Evolutionary conservation across 2,888 invertebrate genomes (phyloP).

Genomic region (Ectemnius lituratus): DNA sequence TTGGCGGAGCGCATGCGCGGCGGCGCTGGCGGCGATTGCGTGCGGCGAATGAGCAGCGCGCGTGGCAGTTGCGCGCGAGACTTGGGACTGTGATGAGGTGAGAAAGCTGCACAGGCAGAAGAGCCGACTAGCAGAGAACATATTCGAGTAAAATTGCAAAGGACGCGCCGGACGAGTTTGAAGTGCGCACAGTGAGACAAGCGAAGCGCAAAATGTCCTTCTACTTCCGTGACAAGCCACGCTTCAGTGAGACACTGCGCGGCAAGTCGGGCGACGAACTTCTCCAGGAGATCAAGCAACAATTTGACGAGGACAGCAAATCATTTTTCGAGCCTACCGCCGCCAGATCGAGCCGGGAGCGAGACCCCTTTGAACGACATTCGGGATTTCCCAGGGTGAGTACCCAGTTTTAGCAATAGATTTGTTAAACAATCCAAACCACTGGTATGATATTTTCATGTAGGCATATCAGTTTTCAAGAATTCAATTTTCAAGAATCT

Average conservation of each 20-base stretch:
- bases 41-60: constrained; percentile 36
- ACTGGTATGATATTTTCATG: not conserved
- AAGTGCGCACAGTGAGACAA: not conserved
- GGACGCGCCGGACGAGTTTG: not conserved
- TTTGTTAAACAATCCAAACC: too few relatives aligned
- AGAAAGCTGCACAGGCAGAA: not conserved
- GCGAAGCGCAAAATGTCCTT: constrained; percentile 67
- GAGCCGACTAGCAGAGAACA: not conserved
- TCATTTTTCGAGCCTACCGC: constrained; percentile 67
- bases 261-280: constrained; percentile 73
- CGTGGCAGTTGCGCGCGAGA: constrained; percentile 50
- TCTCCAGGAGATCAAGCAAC: constrained; percentile 71
- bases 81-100: not conserved
- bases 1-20: constrained; percentile 31
- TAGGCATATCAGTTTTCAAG: too few relatives aligned
- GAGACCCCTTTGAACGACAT: constrained; percentile 71
- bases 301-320: constrained; percentile 69
- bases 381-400: constrained; percentile 62
- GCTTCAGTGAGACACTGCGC: constrained; percentile 70
- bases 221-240: constrained; percentile 73
- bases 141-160: constrained; percentile 8
- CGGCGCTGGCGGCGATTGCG: constrained; percentile 4
- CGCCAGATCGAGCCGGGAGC: constrained; percentile 59
- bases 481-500: too few relatives aligned
- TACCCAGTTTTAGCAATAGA: too few relatives aligned